Conservation (phyloP, 2,888 invertebrate species). For the Athalia rosae region DNA sequence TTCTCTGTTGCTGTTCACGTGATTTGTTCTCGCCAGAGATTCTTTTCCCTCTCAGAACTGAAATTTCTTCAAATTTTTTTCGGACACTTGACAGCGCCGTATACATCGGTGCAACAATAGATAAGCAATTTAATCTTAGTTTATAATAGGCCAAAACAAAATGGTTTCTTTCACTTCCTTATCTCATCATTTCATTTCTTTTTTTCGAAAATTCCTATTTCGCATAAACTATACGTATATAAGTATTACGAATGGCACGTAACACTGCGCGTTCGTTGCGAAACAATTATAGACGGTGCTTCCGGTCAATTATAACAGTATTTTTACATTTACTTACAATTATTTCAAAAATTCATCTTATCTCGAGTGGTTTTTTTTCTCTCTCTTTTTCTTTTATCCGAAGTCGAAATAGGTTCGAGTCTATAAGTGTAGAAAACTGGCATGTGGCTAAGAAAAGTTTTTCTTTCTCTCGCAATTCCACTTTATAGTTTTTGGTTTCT, state of each 20-base stretch:
- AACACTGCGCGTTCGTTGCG: too few species aligned
- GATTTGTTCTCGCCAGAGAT: not conserved
- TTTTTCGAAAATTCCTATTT: too few species aligned
- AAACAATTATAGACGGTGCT: too few species aligned
- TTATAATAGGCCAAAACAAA: too few species aligned
- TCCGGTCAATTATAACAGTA: too few species aligned
- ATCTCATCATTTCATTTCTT: too few species aligned
- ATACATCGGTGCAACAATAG: not conserved
- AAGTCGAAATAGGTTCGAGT: constrained; percentile 31
- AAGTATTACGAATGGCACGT: too few species aligned
- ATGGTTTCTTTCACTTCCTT: too few species aligned
- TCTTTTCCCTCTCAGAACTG: not conserved
- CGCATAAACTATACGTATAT: too few species aligned
- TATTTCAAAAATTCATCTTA: constrained; percentile 13
- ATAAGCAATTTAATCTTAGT: not conserved
- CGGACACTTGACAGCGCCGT: too few species aligned
- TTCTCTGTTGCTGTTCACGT: not conserved
- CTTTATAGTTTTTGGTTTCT: constrained; percentile 14
- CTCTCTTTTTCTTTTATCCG: not conserved
- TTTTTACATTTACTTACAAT: constrained; percentile 2
- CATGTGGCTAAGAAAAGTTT: constrained; percentile 38
- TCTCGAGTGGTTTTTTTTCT: constrained; percentile 4
- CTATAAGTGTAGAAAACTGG: constrained; percentile 39
- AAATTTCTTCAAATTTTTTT: too few species aligned
- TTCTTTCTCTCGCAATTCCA: not conserved